phyloP scores from a whole-genome alignment of 2,113 vertebrate species.

The Sphaerodactylus townsendi region DNA sequence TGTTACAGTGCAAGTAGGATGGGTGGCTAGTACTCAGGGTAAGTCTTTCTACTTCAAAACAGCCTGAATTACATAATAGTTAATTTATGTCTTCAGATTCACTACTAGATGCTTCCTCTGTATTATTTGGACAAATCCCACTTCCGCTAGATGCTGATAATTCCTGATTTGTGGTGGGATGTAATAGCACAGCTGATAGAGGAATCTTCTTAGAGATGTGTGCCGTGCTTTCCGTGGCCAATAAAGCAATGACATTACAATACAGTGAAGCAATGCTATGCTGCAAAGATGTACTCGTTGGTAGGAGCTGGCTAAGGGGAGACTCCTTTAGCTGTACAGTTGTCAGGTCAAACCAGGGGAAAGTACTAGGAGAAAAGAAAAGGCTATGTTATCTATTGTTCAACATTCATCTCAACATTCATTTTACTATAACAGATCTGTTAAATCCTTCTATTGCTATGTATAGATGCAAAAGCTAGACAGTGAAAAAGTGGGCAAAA shows the following conservation, averaged over 20 bases:
- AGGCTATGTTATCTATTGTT: neutral
- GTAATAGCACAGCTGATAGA: neutral
- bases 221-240: neutral
- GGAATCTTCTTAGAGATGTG: neutral
- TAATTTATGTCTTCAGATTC: constrained; percentile 25
- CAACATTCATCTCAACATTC: neutral
- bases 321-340: constrained; percentile 70
- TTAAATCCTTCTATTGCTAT: neutral
- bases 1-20: neutral
- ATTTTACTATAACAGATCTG: constrained; percentile 2
- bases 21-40: neutral
- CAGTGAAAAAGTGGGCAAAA: too few relatives aligned
- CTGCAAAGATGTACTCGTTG: constrained; percentile 43
- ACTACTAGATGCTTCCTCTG: neutral
- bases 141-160: neutral
- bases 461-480: too few relatives aligned
- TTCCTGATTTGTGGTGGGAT: neutral
- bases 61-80: neutral
- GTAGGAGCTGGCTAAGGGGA: constrained; percentile 64
- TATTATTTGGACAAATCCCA: constrained; percentile 7
- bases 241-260: constrained; percentile 43
- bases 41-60: neutral
- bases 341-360: constrained; percentile 79
- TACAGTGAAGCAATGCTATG: constrained; percentile 59
- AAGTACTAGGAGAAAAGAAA: constrained; percentile 63